Conservation (phyloP, 2,888 invertebrate species). For the Gastrophysa polygoni region DNA sequence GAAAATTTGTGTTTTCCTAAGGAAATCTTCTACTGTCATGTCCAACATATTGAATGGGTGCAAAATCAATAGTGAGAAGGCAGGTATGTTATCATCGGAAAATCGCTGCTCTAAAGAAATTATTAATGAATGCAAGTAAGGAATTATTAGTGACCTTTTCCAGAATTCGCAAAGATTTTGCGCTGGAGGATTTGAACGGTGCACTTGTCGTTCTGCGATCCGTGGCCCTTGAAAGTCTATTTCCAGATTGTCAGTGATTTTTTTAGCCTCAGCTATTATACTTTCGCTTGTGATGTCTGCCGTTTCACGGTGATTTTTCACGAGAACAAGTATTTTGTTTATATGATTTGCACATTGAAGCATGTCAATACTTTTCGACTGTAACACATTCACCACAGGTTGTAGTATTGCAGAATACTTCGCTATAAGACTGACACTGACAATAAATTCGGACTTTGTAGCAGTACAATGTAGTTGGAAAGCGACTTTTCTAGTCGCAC, state of each 20-base stretch:
- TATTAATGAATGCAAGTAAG: conserved; percentile 13
- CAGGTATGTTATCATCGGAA: not conserved
- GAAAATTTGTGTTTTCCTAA: too few relatives aligned
- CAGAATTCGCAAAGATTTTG: conserved; percentile 18
- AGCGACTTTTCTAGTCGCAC: conserved; percentile 29
- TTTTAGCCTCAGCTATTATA: conserved; percentile 2
- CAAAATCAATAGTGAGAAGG: too few relatives aligned
- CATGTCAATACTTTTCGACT: conserved; percentile 19
- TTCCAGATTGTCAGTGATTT: not conserved
- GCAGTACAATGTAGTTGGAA: conserved; percentile 27
- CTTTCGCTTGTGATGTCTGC: conserved; percentile 10
- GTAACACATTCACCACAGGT: conserved; percentile 17
- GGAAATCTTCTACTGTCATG: too few relatives aligned
- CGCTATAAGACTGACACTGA: conserved; percentile 19
- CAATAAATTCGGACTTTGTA: conserved; percentile 20
- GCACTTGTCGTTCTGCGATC: too few relatives aligned
- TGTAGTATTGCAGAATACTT: conserved; percentile 19
- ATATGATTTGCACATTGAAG: conserved; percentile 14
- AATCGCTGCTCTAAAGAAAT: conserved; percentile 8
- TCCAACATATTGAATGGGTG: too few relatives aligned
- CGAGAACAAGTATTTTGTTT: conserved; percentile 6
- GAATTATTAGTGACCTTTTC: conserved; percentile 16
- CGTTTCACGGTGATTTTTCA: conserved; percentile 17
- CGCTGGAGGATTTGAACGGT: conserved; percentile 14
- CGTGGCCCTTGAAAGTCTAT: too few relatives aligned